These are phyloP conservation scores for Heliconius congener DNA, from an alignment of 1,140 invertebrate species.

Conservation along the genomic window DNA sequence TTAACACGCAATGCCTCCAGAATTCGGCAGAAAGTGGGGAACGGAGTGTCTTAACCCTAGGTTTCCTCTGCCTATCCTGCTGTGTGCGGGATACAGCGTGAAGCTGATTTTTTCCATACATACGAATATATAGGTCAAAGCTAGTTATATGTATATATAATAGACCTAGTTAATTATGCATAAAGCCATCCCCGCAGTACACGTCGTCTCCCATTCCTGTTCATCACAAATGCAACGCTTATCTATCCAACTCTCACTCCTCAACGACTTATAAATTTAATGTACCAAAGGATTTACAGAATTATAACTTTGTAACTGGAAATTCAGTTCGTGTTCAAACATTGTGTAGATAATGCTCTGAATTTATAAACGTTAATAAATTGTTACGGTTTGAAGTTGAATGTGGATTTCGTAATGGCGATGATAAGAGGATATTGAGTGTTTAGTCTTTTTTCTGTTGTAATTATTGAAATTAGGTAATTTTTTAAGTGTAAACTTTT, in stretches of 20 bases:
- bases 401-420: not conserved
- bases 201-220: conserved; percentile 33
- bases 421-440: not conserved
- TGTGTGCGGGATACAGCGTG: too few relatives aligned
- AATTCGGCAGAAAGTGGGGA: too few relatives aligned
- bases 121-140: too few relatives aligned
- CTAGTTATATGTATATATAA: not conserved
- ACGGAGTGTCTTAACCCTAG: too few relatives aligned
- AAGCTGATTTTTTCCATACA: too few relatives aligned
- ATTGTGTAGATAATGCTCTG: conserved; percentile 25
- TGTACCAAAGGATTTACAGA: conserved; percentile 45
- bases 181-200: conserved; percentile 29
- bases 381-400: conserved; percentile 2
- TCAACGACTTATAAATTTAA: conserved; percentile 44
- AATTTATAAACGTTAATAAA: conserved; percentile 17
- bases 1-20: too few relatives aligned
- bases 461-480: too few relatives aligned
- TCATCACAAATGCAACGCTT: conserved; percentile 44
- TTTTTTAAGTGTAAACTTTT: too few relatives aligned
- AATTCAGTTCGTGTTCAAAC: conserved; percentile 28
- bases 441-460: not conserved
- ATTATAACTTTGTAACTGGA: conserved; percentile 41
- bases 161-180: not conserved
- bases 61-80: too few relatives aligned
- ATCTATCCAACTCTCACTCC: conserved; percentile 40